A percentile compares a stretch with the other conserved stretches of the same genome.
Conservation (phyloP, 2,797 vertebrate genomes). For the Martes flavigula region DNA sequence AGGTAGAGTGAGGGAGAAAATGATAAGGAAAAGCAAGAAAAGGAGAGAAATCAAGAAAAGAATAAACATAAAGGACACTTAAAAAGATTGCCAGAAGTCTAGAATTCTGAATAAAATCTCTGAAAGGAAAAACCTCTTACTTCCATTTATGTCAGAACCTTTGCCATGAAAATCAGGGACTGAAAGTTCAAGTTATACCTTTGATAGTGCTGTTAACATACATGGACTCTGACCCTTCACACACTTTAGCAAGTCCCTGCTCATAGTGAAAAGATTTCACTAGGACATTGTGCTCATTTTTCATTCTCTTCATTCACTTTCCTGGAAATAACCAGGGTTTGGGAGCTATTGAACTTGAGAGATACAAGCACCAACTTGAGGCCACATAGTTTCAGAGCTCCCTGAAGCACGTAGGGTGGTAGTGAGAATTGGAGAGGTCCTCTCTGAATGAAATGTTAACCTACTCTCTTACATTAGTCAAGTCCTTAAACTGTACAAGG, state of each 20-base stretch:
- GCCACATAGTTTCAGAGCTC: not conserved
- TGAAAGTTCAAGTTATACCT: not conserved
- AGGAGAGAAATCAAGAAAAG: not conserved
- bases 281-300: not conserved
- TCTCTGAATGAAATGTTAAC: not conserved
- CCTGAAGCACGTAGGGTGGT: not conserved
- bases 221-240: not conserved
- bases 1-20: not conserved
- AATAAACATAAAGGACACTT: not conserved
- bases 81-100: not conserved
- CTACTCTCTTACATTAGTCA: not conserved
- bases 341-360: not conserved
- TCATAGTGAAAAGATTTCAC: not conserved
- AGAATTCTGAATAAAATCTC: conserved; percentile 1
- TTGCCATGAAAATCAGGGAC: not conserved
- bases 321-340: not conserved
- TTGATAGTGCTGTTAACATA: not conserved
- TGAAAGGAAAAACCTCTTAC: not conserved
- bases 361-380: not conserved
- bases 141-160: not conserved
- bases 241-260: not conserved
- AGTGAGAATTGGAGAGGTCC: not conserved
- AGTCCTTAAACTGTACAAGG: not conserved
- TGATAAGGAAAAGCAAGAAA: not conserved
- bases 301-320: not conserved